Evolutionary conservation across 2,113 vertebrate genomes (phyloP).

Genomic region (Perognathus longimembris): DNA sequence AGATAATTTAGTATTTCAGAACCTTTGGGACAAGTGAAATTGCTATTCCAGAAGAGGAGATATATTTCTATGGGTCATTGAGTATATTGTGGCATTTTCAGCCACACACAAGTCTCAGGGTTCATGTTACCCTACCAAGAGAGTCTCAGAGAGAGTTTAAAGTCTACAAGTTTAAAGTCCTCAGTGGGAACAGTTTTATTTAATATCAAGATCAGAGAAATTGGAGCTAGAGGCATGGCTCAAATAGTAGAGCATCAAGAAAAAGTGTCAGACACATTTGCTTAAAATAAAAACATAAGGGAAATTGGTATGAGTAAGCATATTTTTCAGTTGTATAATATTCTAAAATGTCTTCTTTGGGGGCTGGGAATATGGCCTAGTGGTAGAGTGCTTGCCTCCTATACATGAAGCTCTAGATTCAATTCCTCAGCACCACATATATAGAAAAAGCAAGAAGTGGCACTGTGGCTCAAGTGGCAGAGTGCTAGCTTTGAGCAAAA

Average conservation of each 20-base stretch:
- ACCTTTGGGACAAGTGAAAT: background rate
- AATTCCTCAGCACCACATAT: no score
- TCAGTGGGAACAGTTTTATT: background rate
- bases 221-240: no score
- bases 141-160: background rate
- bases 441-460: no score
- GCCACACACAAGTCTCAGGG: background rate
- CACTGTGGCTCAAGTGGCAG: no score
- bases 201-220: background rate
- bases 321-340: background rate
- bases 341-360: background rate
- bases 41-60: background rate
- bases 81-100: background rate
- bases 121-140: background rate
- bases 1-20: background rate
- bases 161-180: background rate
- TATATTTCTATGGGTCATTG: background rate
- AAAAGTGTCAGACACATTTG: no score
- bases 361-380: no score
- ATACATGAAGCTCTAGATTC: no score
- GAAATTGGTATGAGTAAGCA: background rate
- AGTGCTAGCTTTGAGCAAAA: no score
- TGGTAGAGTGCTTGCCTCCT: no score
- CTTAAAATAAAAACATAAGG: no score
- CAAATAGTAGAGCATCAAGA: no score